A percentile compares a stretch with the other conserved stretches of the same genome.
These are phyloP conservation scores for Hypolimnas misippus DNA, from an alignment of 2,888 invertebrate species.

Conservation along the genomic window DNA sequence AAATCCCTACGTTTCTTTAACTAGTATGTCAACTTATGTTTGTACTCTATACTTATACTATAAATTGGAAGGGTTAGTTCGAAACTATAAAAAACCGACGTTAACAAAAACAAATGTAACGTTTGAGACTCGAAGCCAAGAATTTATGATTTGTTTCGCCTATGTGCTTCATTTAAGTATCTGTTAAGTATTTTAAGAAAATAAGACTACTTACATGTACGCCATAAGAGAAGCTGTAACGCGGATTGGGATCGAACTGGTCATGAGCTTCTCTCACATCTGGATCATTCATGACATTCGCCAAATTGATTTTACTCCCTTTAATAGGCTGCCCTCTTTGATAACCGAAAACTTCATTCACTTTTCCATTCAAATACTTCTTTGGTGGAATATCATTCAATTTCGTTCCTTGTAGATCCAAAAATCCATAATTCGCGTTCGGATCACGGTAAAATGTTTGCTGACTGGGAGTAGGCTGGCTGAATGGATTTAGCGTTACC, in stretches of 20 bases:
- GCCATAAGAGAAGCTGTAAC: conserved; percentile 66
- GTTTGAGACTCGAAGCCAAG: no score
- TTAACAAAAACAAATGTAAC: no score
- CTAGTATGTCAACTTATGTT: no score
- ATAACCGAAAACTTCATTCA: conserved; percentile 47
- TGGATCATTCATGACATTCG: conserved; percentile 48
- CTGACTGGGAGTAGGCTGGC: conserved; percentile 12
- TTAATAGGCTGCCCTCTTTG: conserved; percentile 52
- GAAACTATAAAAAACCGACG: no score
- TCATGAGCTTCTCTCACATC: conserved; percentile 34
- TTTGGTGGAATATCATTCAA: conserved; percentile 31
- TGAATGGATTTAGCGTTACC: conserved; percentile 2
- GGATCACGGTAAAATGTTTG: conserved; percentile 31
- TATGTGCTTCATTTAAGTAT: no score
- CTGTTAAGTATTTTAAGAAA: no score
- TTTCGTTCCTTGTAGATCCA: conserved; percentile 31
- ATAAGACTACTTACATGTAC: conserved; percentile 76
- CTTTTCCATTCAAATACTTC: conserved; percentile 21
- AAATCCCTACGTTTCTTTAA: no score
- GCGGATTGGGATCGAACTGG: conserved; percentile 56
- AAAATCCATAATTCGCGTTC: conserved; percentile 28
- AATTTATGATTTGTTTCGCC: no score
- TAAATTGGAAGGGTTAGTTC: no score
- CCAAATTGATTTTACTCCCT: conserved; percentile 51
- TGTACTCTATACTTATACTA: no score